phyloP scores from a whole-genome alignment of 2,113 vertebrate species.

The Ceratotherium simum region DNA sequence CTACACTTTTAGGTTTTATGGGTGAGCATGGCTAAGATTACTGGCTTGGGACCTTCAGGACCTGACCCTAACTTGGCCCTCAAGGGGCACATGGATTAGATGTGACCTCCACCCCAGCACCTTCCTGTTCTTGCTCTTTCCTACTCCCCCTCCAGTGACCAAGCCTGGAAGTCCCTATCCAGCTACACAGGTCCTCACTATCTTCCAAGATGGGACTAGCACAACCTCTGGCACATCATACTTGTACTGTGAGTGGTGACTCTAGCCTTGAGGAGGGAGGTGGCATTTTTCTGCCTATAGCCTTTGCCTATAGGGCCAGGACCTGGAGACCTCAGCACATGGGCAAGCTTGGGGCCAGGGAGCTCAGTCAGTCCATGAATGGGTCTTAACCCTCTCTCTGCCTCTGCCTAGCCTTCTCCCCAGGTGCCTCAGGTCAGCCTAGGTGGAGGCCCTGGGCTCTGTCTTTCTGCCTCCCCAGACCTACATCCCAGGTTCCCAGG shows the following conservation, averaged over 20 bases:
- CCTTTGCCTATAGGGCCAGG: neutral
- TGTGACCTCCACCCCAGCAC: neutral
- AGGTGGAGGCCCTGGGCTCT: neutral
- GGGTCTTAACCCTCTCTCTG: neutral
- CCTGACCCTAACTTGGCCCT: neutral
- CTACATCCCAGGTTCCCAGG: neutral
- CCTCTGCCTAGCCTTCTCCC: neutral
- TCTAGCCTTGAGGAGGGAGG: neutral
- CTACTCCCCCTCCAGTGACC: too few species aligned
- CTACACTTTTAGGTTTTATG: neutral
- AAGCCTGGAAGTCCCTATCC: neutral
- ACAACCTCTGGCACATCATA: neutral
- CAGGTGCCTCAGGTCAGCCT: neutral
- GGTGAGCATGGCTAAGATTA: neutral
- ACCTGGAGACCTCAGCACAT: neutral
- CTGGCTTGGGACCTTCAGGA: neutral
- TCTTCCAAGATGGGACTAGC: neutral
- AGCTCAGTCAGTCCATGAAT: neutral
- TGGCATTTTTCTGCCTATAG: neutral
- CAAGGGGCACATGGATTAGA: neutral
- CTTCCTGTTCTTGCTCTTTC: neutral
- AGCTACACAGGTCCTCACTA: neutral
- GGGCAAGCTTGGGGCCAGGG: neutral
- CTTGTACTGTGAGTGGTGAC: neutral
- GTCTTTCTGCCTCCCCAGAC: neutral